These are phyloP conservation scores for Etheostoma cragini DNA, from an alignment of 2,113 vertebrate genomes.

Conservation along the genomic window DNA sequence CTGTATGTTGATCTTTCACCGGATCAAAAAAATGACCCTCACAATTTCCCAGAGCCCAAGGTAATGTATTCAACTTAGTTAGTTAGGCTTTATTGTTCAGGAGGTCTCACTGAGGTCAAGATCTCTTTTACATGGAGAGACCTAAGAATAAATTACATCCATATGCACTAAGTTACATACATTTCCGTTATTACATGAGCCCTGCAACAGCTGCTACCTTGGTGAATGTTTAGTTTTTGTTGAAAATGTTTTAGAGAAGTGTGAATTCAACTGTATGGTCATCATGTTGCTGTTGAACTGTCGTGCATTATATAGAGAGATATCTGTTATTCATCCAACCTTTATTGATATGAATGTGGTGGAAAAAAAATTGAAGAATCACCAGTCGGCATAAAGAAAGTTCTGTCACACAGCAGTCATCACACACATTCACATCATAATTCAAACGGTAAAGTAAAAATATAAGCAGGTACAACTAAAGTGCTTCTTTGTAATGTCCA, in stretches of 20 bases:
- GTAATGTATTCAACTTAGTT: not conserved
- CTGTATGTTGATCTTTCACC: not conserved
- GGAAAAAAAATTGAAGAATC: not conserved
- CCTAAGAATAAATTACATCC: not conserved
- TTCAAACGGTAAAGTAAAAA: too few relatives aligned
- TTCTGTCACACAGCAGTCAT: not conserved
- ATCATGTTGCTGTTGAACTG: too few relatives aligned
- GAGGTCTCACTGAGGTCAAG: too few relatives aligned
- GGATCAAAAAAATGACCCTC: not conserved
- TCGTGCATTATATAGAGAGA: not conserved
- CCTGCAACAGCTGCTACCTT: not conserved
- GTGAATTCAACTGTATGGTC: not conserved
- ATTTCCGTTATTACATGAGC: not conserved
- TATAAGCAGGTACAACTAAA: not conserved
- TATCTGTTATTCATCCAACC: not conserved
- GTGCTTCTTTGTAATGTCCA: not conserved
- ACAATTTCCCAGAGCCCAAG: not conserved
- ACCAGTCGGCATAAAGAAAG: not conserved
- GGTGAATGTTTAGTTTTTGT: not conserved
- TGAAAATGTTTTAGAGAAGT: not conserved
- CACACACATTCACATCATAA: too few relatives aligned
- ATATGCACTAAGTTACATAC: not conserved
- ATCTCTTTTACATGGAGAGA: too few relatives aligned
- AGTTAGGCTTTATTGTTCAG: not conserved
- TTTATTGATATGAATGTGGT: not conserved